Base-by-base conservation (phyloP, 2,888 invertebrate genomes). In the Orchestes rusci region DNA sequence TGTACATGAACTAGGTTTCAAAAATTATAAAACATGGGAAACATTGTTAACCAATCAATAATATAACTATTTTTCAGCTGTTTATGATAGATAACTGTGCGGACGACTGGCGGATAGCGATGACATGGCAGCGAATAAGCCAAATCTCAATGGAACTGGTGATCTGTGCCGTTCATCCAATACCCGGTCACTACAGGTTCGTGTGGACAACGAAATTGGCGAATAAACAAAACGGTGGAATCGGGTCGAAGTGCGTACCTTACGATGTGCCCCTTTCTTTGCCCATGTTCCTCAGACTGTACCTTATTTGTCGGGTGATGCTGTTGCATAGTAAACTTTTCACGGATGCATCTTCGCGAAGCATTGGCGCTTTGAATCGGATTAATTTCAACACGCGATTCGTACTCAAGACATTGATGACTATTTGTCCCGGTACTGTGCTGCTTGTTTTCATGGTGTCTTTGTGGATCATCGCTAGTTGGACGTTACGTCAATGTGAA, bases 61-160 rank as follows among this genome's bases (percentile, higher is more conserved):
- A n/a, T n/a, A n/a, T n/a, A n/a, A n/a, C n/a, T n/a, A n/a, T n/a
- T n/a, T n/a, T n/a, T n/a, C 80, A 99, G 96, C 82, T 99, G 74
- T 99, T 97, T 79, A 96, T 97, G 89, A 95, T 97, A 75, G 97
- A 99, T 80, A 99, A 99, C 79, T 96, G 96, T 75, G 95, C 97
- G 56, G 99, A 99, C 71, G 99, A 99, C 76, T 99, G 99, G 99
- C 81, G 97, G 68, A 99, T 99, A 73, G 97, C 97, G 63, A 94
- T 99, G 88, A 97, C 96, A 59, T 93, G 92, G 86, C 93, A 95
- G 72, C 80, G 97, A 70, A 88, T 95, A 71, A 80, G 84, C 62
- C 91, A 91, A 74, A 93, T 96, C 66, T 76, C 82, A 48, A 76
- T 93, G 64, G 97, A 99, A 74, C 77, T 99, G 61, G 73, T 84